Evolutionary conservation across 1,140 invertebrate species (phyloP).

Genomic region (Holotrichia oblita): DNA sequence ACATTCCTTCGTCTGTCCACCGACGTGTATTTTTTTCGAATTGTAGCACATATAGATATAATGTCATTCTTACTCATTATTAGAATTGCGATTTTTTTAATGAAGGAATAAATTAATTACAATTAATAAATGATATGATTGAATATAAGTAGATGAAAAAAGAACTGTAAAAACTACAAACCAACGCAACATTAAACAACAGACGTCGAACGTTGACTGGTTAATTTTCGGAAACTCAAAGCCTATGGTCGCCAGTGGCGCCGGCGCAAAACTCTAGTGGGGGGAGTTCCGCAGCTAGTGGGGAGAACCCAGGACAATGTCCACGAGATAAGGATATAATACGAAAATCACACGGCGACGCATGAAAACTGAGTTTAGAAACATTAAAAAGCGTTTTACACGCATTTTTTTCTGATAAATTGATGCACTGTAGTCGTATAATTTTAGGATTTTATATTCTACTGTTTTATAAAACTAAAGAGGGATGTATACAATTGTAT

Average conservation of each 20-base stretch:
- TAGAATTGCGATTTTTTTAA: not conserved
- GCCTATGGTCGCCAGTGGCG: conserved; percentile 30
- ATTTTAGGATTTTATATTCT: too few relatives aligned
- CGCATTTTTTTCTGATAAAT: not conserved
- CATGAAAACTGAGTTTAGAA: not conserved
- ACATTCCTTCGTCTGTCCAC: not conserved
- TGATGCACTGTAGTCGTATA: not conserved
- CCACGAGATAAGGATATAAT: conserved; percentile 30
- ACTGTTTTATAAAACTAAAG: too few relatives aligned
- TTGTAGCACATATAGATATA: not conserved
- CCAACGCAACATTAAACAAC: conserved; percentile 2
- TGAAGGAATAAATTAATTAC: not conserved
- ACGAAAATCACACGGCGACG: not conserved
- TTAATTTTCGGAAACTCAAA: conserved; percentile 32
- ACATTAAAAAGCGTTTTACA: not conserved
- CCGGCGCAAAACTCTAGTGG: conserved; percentile 29
- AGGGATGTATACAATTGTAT: too few relatives aligned
- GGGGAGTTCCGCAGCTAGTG: not conserved
- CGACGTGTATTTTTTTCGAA: not conserved
- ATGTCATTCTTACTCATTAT: not conserved
- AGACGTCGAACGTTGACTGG: conserved; percentile 30
- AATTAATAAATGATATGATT: not conserved
- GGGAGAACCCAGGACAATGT: conserved; percentile 26
- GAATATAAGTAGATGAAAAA: not conserved
- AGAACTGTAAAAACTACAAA: not conserved